Percentiles rank a stretch among this genome's conserved stretches.
These are phyloP conservation scores for Colistium nudipinnis DNA, from an alignment of 2,113 vertebrate genomes.

Conservation along the genomic window DNA sequence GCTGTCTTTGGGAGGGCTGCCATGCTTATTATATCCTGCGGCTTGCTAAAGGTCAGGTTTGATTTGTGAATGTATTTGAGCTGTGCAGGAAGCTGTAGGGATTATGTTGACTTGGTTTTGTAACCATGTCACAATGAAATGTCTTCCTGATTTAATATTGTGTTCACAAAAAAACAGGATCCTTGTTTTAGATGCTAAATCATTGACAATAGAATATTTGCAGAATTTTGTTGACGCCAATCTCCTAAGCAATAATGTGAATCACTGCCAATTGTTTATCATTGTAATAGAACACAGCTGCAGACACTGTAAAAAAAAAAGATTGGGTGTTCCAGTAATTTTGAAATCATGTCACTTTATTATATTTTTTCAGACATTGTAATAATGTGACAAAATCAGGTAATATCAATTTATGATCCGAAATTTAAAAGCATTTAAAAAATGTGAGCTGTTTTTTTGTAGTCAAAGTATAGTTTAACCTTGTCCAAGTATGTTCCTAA, in stretches of 20 bases:
- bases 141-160: constrained; percentile 27
- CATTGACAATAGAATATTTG: constrained; percentile 3
- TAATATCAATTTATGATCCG: constrained; percentile 19
- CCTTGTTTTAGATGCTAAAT: background rate
- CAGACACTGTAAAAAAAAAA: background rate
- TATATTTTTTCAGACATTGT: constrained; percentile 50
- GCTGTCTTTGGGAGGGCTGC: constrained; percentile 33
- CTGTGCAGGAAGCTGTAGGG: constrained; percentile 28
- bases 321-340: background rate
- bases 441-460: background rate
- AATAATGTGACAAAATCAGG: constrained; percentile 31
- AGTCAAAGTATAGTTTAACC: too few species aligned
- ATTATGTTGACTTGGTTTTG: constrained; percentile 55
- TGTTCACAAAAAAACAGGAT: constrained; percentile 34
- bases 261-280: background rate
- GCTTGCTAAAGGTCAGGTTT: constrained; percentile 66
- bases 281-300: background rate
- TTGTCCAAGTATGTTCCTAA: constrained; percentile 10
- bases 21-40: constrained; percentile 25
- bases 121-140: constrained; percentile 62
- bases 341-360: constrained; percentile 66
- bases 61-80: constrained; percentile 57
- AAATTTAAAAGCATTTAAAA: constrained; percentile 18
- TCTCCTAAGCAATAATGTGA: background rate
- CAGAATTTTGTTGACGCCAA: constrained; percentile 11